Conservation (phyloP, 2,113 vertebrate genomes). For the Ptychochromis oligacanthus region DNA sequence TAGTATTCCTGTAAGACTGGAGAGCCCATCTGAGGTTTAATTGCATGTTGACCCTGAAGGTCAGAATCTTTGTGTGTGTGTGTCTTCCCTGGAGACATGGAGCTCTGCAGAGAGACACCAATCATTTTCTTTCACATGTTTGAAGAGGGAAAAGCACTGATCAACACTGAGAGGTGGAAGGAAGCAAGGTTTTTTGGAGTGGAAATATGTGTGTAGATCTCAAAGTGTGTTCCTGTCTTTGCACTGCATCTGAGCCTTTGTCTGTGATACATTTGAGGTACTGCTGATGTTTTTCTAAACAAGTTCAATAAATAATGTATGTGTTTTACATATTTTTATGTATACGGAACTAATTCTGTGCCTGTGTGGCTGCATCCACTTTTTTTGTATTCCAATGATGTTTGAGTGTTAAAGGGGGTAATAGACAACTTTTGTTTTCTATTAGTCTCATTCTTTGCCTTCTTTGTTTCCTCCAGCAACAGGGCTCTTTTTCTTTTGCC, state of each 20-base stretch:
- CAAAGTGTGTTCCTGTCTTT: background rate
- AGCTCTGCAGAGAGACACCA: conserved; percentile 19
- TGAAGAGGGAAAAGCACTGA: background rate
- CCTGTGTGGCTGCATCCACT: background rate
- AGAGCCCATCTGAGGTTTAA: conserved; percentile 61
- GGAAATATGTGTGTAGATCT: background rate
- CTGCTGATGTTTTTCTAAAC: background rate
- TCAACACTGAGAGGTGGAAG: background rate
- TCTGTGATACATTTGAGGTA: background rate
- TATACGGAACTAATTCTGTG: background rate
- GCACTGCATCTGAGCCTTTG: background rate
- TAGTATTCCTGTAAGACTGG: conserved; percentile 31
- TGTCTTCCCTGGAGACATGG: conserved; percentile 8
- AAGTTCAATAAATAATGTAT: too few relatives aligned
- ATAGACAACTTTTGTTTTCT: background rate
- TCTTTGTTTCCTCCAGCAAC: background rate
- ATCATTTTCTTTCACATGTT: conserved; percentile 33
- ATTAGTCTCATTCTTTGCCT: background rate
- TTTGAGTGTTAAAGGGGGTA: background rate
- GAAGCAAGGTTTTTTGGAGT: background rate
- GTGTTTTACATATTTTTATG: background rate
- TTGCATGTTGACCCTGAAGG: conserved; percentile 66
- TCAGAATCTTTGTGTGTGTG: background rate
- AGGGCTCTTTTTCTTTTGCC: background rate
- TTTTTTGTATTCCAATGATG: too few relatives aligned